Evolutionary conservation across 2,113 vertebrate genomes (phyloP).

Genomic region (Urocolius indicus): DNA sequence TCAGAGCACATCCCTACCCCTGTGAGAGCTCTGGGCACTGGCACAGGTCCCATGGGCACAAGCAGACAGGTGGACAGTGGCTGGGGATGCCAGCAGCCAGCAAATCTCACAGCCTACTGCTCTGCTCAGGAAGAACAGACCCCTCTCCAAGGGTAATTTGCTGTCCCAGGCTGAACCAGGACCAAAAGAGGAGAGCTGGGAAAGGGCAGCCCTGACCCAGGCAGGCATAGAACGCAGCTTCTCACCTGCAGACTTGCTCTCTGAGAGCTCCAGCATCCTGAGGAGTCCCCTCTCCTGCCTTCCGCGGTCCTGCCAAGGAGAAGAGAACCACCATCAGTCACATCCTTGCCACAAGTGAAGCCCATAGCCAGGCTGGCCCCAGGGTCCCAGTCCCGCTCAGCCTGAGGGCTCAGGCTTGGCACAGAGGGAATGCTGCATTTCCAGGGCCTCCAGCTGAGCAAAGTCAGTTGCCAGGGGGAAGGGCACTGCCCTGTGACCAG

Average conservation of each 20-base stretch:
- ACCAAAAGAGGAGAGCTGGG: not conserved
- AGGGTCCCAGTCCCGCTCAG: accelerated
- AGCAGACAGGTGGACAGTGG: not conserved
- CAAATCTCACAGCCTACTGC: not conserved
- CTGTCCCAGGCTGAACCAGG: accelerated
- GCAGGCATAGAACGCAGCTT: not conserved
- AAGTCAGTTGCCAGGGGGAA: accelerated
- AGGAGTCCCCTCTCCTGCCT: conserved; percentile 70
- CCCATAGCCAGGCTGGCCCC: not conserved
- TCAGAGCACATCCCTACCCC: not conserved
- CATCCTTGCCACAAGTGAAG: accelerated
- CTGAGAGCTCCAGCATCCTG: conserved; percentile 78
- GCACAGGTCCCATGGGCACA: not conserved
- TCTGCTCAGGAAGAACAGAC: not conserved
- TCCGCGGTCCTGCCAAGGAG: conserved; percentile 56
- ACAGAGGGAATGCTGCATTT: not conserved
- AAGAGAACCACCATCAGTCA: conserved; percentile 30
- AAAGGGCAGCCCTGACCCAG: not conserved
- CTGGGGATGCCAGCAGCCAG: not conserved
- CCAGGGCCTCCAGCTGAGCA: not conserved
- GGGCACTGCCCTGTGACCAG: not conserved
- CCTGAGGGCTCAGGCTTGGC: not conserved
- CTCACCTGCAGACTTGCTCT: conserved; percentile 74
- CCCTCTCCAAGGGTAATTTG: not conserved
- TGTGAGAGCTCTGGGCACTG: accelerated